Evolutionary conservation across 2,888 invertebrate species (phyloP), one percentile per base, ranked within the genome.

Genomic region (Leptinotarsa rubiginosa): DNA sequence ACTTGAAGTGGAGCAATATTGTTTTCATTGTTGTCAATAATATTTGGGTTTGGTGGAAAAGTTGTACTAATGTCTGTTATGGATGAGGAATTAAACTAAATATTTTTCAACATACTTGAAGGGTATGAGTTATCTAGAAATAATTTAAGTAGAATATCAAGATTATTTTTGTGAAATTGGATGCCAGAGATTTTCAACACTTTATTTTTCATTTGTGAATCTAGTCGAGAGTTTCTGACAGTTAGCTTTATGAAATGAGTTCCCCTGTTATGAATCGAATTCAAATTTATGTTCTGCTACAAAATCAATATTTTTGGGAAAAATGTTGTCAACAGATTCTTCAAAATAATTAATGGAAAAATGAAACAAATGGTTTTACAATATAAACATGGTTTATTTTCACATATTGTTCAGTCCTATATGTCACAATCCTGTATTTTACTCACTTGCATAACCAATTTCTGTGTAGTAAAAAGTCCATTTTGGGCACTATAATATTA

Each of bases 321-420:
- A 7, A 7, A 31, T 7, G 1, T 31, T 31, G 7, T 31, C 31
- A 31, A 31, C 31, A 7, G 31, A 31, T 7, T 31, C 7, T 31
- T 31, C 7, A 31, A 5, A 25, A 25, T 5, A n/a, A 62, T 18
- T 31, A 65, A 74, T 2, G 41, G 0, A 41, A 41, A 10, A 73
- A 77, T 64, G 52, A 72, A 68, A 69, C 31, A 72, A 52, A 65
- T 50, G 3, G 16, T 7, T 67, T 56, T 85, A 85, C 84, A 86
- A 87, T 87, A 87, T 86, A 87, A 87, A 87, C 85, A 86, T 86
- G 82, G 84, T 87, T 87, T 87, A 86, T 86, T 86, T 82, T 83
- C 85, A 41, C 83, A 84, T 41, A 83, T 83, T 81, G 78, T 73
- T 86, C 18, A 56, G 18, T 85, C 86, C 84, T 84, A 79, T 84